Base-by-base conservation (phyloP, 2,888 invertebrate species). In the Agonopterix heracliana region DNA sequence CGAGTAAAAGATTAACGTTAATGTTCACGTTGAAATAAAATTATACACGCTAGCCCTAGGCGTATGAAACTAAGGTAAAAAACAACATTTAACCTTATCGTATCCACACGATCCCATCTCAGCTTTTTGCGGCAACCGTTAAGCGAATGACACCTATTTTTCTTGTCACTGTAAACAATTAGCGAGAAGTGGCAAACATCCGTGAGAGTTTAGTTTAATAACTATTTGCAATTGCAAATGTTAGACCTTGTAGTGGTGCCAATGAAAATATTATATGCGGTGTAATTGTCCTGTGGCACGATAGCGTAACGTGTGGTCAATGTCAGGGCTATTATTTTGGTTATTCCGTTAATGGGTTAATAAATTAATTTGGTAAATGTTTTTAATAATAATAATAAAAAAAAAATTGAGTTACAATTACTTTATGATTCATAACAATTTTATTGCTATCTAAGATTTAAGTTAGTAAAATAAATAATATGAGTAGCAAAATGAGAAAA, bases 91-190 rank as follows among this genome's bases (percentile, higher is more conserved):
- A 57, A 47, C 38, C 43, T 52, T 52, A 56, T 52, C 57, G 40
- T 38, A 10, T 11, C n/a, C 10, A 38, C 38, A 11, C 38, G n/a
- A 10, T n/a, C 38, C 10, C 38, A 38, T 17, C 43, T 34, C 12
- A 14, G 26, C 10, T 52, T 52, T 52, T 54, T 54, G 44, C 44
- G 53, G 48, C 46, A 59, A 56, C 61, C 60, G 61, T 60, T 64
- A 57, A 57, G 54, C 53, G 52, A 56, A 51, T 61, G 63, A 60
- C 63, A 60, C 63, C 68, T 61, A 74, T 74, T 72, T 71, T 73
- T 77, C 75, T 73, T 78, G 78, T 76, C 76, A 70, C 61, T 60
- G 68, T 46, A 59, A 73, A 74, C 74, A 78, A 81, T 79, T 74
- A 74, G 59, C 60, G 14, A 54, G 54, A 13, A 54, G 53, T 61